A percentile compares a stretch with the other conserved stretches of the same genome.
phyloP scores from a whole-genome alignment of 2,888 invertebrate genomes.

The Tillus elongatus region DNA sequence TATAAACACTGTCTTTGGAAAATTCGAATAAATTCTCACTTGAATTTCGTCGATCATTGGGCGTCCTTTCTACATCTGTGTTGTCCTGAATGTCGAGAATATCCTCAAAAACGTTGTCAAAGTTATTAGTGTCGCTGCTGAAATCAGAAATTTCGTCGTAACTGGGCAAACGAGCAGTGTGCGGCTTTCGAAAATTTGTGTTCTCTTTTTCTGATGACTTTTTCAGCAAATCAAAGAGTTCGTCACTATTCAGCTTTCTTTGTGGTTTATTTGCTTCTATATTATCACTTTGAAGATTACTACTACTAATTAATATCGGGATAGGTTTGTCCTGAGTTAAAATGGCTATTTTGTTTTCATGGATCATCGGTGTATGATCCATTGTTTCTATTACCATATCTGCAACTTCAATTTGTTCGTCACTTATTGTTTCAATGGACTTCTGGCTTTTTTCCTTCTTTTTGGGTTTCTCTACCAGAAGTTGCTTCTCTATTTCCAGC shows the following conservation, averaged over 20 bases:
- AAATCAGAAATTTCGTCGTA: slow-evolving; percentile 21
- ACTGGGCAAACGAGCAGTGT: background rate
- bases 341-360: too few species aligned
- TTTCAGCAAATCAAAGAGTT: slow-evolving; percentile 31
- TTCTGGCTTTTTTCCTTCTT: background rate
- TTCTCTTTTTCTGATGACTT: slow-evolving; percentile 25
- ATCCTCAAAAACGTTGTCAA: slow-evolving; percentile 25
- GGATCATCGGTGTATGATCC: too few species aligned
- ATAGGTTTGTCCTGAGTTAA: too few species aligned
- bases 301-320: too few species aligned
- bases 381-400: too few species aligned
- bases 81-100: slow-evolving; percentile 22
- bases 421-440: too few species aligned
- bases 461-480: background rate
- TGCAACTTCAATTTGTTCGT: too few species aligned
- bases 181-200: slow-evolving; percentile 16
- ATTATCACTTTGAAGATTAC: too few species aligned
- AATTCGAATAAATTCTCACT: too few species aligned
- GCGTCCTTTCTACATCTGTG: too few species aligned
- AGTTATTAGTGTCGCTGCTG: slow-evolving; percentile 23
- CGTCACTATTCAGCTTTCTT: slow-evolving; percentile 28
- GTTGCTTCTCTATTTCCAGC: slow-evolving; percentile 18
- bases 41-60: too few species aligned
- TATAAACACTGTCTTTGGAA: too few species aligned
- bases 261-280: slow-evolving; percentile 14